Evolutionary conservation across 2,888 invertebrate genomes (phyloP), one percentile per base, ranked within the genome.

Genomic region (Xanthia icteritia): DNA sequence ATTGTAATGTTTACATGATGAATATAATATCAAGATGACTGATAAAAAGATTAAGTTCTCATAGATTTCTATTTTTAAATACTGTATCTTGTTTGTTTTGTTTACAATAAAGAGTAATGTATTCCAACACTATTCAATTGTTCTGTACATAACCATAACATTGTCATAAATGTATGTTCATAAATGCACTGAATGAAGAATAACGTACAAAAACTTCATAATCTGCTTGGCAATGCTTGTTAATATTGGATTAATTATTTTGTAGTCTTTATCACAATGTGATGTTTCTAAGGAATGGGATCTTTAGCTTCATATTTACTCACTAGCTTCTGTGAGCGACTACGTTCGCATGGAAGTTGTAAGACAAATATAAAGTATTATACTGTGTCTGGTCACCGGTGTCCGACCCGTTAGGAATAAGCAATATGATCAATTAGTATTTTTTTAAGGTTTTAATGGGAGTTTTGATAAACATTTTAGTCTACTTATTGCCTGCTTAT

Each of bases 181-280:
- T 81, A 36, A 66, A 78, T 63, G 61, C 81, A 78, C 66, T 58
- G 56, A 82, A 67, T 66, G 42, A 70, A 58, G 68, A 73, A 63
- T 45, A 42, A 61, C 73, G 36, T 66, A 17, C 45, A n/a, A 42
- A 66, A 60, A 51, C 36, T 63, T 78, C 58, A 60, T 65, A 73
- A 23, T 67, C 36, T 63, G 82, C 82, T 73, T 82, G 51, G 66
- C 31, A 70, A 70, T 67, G 73, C 73, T 81, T 80, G 60, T 76
- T 56, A 76, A 61, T 66, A 54, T 48, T 45, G 9, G 13, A 61
- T 31, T 51, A 11, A 58, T 58, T 66, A 48, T 63, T 11, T 48
- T 56, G 42, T 69, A 36, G 27, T 45, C 0, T 73, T 66, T 20
- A 58, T 48, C 3, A 17, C 15, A 51, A 1, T 39, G 54, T 80